A percentile compares a stretch with the other conserved stretches of the same genome.
phyloP scores from a whole-genome alignment of 2,797 vertebrate genomes.

The Protonibea diacanthus region DNA sequence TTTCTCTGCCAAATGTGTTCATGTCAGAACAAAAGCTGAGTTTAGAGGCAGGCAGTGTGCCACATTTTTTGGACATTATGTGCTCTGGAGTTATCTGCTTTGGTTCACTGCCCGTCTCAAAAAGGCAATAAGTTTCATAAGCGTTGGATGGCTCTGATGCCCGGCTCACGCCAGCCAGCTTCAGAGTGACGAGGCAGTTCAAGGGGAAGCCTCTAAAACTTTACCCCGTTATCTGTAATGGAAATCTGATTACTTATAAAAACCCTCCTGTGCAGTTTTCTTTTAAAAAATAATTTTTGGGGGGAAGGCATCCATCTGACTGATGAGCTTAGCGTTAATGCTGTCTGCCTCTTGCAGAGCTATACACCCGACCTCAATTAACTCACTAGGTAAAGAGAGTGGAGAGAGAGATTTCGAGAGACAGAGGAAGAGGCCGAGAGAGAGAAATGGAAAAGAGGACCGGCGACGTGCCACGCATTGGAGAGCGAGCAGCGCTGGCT shows the following conservation, averaged over 20 bases:
- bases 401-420: conserved; percentile 42
- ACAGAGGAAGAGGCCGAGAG: conserved; percentile 14
- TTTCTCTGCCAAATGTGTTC: conserved; percentile 28
- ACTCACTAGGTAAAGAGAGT: conserved; percentile 54
- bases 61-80: conserved; percentile 33
- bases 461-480: conserved; percentile 44
- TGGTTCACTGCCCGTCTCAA: conserved; percentile 32
- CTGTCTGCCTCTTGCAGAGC: conserved; percentile 49
- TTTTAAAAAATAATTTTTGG: conserved; percentile 30
- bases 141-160: conserved; percentile 21
- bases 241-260: conserved; percentile 68
- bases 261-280: conserved; percentile 33
- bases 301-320: conserved; percentile 41
- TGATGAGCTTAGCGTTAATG: conserved; percentile 63
- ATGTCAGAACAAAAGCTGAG: conserved; percentile 28
- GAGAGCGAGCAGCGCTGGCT: conserved; percentile 33
- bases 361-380: conserved; percentile 69
- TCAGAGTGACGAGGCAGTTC: conserved; percentile 64
- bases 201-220: conserved; percentile 44
- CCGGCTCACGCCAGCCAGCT: conserved; percentile 32
- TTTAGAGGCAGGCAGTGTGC: not conserved
- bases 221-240: conserved; percentile 65
- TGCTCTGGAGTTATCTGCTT: conserved; percentile 31
- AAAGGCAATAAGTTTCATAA: conserved; percentile 51
- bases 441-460: conserved; percentile 42